Evolutionary conservation across 1,140 invertebrate species (phyloP).

Genomic region (Centruroides sculpturatus): DNA sequence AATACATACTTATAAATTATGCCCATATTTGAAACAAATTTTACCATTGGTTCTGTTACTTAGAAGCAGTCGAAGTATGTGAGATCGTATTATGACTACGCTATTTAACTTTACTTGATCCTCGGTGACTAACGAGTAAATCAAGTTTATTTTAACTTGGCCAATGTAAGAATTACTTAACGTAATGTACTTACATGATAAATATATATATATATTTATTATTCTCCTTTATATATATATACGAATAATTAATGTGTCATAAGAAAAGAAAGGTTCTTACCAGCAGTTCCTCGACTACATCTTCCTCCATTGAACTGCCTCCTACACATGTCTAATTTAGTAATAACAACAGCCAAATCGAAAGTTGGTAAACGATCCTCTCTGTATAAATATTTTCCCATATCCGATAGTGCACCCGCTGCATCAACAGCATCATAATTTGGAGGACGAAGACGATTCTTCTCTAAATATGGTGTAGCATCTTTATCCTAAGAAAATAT

Average conservation of each 20-base stretch:
- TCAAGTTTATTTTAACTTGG: too few relatives aligned
- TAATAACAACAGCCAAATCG: constrained; percentile 88
- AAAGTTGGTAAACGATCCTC: constrained; percentile 83
- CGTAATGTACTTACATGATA: too few relatives aligned
- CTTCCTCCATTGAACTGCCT: constrained; percentile 80
- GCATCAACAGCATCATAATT: constrained; percentile 86
- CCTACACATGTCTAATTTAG: constrained; percentile 98
- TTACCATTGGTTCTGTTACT: too few relatives aligned
- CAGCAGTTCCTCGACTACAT: constrained; percentile 94
- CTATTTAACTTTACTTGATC: too few relatives aligned
- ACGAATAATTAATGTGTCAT: not conserved
- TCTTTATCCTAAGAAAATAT: constrained; percentile 57
- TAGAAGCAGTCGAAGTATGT: too few relatives aligned
- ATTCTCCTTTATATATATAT: too few relatives aligned
- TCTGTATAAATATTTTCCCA: constrained; percentile 92
- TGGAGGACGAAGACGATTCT: constrained; percentile 53
- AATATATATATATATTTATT: too few relatives aligned
- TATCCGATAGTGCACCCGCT: constrained; percentile 81
- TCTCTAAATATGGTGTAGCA: constrained; percentile 84
- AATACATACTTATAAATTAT: too few relatives aligned
- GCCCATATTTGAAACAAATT: too few relatives aligned
- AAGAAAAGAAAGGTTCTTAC: constrained; percentile 39
- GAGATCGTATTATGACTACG: too few relatives aligned
- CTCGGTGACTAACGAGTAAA: too few relatives aligned
- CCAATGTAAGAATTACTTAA: too few relatives aligned